phyloP scores from a whole-genome alignment of 2,797 vertebrate species.

The Tokudaia tokunoshimensis region DNA sequence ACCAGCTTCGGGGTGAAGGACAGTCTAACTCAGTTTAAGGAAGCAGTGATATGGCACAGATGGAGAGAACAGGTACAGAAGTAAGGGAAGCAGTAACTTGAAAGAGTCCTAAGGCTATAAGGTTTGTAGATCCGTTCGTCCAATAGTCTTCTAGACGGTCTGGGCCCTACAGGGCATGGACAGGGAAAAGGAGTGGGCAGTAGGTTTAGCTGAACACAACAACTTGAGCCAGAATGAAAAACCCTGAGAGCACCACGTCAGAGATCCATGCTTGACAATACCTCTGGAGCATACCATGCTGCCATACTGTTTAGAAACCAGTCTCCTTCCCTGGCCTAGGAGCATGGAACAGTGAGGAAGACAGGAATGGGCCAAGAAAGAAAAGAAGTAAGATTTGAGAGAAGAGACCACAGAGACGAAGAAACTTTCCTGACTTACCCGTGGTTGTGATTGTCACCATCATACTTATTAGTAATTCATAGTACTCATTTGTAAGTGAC shows the following conservation, averaged over 20 bases:
- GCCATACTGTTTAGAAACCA: neutral
- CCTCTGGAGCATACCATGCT: neutral
- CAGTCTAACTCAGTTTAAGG: neutral
- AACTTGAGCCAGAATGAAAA: neutral
- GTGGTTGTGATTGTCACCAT: neutral
- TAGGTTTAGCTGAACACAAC: neutral
- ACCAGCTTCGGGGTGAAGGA: slow-evolving; percentile 2
- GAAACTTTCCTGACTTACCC: slow-evolving; percentile 16
- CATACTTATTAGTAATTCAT: neutral
- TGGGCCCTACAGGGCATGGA: neutral
- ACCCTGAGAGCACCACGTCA: neutral
- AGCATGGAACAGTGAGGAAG: slow-evolving; percentile 30
- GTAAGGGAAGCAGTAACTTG: neutral
- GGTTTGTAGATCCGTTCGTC: neutral
- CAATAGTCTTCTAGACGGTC: neutral
- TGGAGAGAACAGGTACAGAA: neutral
- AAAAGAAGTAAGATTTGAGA: slow-evolving; percentile 11
- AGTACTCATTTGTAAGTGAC: slow-evolving; percentile 23
- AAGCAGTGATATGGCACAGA: slow-evolving; percentile 1
- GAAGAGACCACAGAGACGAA: neutral
- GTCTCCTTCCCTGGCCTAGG: neutral
- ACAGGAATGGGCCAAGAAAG: neutral
- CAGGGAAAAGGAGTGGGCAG: neutral
- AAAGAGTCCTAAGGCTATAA: neutral
- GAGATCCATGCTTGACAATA: neutral